These are phyloP conservation scores for Acronicta leporina DNA, from an alignment of 2,888 invertebrate genomes.

Conservation along the genomic window DNA sequence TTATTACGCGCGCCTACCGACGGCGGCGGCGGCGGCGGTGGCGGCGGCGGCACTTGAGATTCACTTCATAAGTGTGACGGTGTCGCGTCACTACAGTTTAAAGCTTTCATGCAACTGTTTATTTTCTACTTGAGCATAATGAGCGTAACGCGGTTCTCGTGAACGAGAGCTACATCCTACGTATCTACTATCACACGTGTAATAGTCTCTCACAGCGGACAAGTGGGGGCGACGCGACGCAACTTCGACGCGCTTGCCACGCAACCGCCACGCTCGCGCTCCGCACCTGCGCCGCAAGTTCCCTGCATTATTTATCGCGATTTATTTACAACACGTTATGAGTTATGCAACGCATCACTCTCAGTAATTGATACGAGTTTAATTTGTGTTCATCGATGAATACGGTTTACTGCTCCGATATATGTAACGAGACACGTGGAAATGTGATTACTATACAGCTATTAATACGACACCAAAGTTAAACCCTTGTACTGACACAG, in stretches of 20 bases:
- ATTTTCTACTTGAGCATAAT: conserved; percentile 4
- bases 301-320: background rate
- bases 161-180: background rate
- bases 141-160: background rate
- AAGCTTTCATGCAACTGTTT: background rate
- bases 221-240: background rate
- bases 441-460: background rate
- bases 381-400: background rate
- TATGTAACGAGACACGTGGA: background rate
- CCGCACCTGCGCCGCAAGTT: background rate
- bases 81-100: background rate
- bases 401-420: conserved; percentile 1
- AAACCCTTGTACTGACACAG: no score
- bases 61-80: background rate
- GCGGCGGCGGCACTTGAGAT: no score
- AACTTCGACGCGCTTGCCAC: background rate
- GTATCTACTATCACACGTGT: background rate
- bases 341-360: conserved; percentile 1
- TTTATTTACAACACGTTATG: conserved; percentile 2
- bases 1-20: conserved; percentile 3
- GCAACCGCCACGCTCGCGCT: background rate
- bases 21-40: background rate
- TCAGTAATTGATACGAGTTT: conserved; percentile 8
- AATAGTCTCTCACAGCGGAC: background rate
- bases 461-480: no score